Conservation (phyloP, 2,113 vertebrate genomes). For the Riparia riparia region DNA sequence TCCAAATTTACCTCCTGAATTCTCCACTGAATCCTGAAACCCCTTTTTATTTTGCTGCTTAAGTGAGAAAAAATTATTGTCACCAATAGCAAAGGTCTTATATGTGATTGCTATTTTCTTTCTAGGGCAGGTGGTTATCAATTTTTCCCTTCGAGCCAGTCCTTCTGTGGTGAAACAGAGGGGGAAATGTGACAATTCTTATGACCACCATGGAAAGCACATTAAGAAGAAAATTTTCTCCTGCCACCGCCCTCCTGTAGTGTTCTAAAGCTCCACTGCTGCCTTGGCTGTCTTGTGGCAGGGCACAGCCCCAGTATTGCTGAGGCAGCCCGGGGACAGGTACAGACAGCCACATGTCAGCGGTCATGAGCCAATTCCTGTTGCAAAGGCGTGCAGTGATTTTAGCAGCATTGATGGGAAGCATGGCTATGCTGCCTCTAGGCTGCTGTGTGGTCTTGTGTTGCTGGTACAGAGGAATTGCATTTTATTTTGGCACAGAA, state of each 20-base stretch:
- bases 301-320: fast-evolving
- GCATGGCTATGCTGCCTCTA: not conserved
- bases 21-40: not conserved
- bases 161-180: not conserved
- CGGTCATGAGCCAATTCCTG: not conserved
- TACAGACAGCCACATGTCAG: not conserved
- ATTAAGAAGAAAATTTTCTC: not conserved
- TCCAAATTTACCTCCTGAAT: not conserved
- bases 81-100: not conserved
- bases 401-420: not conserved
- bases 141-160: not conserved
- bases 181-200: fast-evolving
- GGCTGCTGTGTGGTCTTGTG: not conserved
- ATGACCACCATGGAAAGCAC: not conserved
- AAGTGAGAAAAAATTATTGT: not conserved
- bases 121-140: not conserved
- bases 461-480: not conserved
- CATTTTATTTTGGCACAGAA: not conserved
- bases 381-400: not conserved
- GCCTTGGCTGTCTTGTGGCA: not conserved
- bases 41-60: not conserved
- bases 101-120: not conserved
- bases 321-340: fast-evolving
- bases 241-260: not conserved
- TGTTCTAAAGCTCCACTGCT: not conserved